phyloP scores from a whole-genome alignment of 2,113 vertebrate genomes.

The Amblyopsis rosae region DNA sequence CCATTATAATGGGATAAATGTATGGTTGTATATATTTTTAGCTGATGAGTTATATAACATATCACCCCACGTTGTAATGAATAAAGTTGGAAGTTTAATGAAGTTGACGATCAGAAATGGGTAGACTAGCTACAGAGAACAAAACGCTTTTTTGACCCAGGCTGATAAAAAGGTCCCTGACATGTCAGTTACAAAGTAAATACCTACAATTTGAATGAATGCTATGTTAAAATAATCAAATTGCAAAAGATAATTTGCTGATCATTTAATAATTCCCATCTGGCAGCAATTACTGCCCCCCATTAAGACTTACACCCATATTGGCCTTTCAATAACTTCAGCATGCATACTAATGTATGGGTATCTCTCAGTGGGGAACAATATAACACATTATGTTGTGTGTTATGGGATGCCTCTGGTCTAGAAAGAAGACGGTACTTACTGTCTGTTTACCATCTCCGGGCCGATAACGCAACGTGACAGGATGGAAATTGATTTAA shows the following conservation, averaged over 20 bases:
- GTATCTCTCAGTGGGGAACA: slow-evolving; percentile 49
- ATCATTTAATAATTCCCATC: slow-evolving; percentile 35
- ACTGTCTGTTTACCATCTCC: slow-evolving; percentile 64
- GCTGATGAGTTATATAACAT: no score
- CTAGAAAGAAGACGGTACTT: slow-evolving; percentile 59
- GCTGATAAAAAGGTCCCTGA: neutral
- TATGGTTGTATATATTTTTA: no score
- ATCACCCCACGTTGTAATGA: no score
- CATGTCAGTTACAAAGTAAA: slow-evolving; percentile 14
- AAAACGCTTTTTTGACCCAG: neutral
- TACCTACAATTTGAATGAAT: neutral
- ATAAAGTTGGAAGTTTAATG: no score
- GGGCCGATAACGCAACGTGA: slow-evolving; percentile 68
- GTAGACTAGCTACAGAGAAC: neutral
- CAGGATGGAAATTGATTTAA: slow-evolving; percentile 72
- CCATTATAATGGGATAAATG: no score
- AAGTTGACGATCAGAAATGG: no score
- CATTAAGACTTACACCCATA: slow-evolving; percentile 30
- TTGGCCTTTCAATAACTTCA: slow-evolving; percentile 36
- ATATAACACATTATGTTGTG: slow-evolving; percentile 47
- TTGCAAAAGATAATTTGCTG: slow-evolving; percentile 19
- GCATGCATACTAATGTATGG: slow-evolving; percentile 45
- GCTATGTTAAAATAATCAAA: no score
- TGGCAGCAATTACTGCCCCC: slow-evolving; percentile 23
- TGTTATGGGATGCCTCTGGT: slow-evolving; percentile 51